Evolutionary conservation across 2,888 invertebrate species (phyloP).

Genomic region (Automeris io): DNA sequence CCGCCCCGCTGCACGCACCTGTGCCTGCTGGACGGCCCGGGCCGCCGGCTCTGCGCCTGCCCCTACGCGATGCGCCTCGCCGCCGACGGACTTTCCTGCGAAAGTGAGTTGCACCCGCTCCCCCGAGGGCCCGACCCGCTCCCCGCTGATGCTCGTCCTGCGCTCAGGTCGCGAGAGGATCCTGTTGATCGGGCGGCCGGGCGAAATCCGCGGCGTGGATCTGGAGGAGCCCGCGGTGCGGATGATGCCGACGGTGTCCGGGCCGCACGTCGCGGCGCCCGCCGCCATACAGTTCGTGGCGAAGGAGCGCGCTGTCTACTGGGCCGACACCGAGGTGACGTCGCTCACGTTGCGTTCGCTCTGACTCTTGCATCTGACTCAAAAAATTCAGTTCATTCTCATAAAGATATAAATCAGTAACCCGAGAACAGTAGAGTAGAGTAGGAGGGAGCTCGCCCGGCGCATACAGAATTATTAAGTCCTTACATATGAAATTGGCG

Average conservation of each 20-base stretch:
- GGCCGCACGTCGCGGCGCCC: slow-evolving; percentile 83
- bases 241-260: slow-evolving; percentile 88
- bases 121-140: neutral
- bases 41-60: slow-evolving; percentile 85
- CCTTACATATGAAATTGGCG: no score
- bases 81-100: slow-evolving; percentile 68
- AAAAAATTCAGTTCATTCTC: no score
- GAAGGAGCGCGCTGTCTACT: slow-evolving; percentile 81
- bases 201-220: slow-evolving; percentile 91
- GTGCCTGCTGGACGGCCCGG: slow-evolving; percentile 83
- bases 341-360: no score
- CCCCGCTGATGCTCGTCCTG: slow-evolving; percentile 15
- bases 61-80: slow-evolving; percentile 91
- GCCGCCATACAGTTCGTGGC: slow-evolving; percentile 83
- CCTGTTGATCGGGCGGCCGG: slow-evolving; percentile 83
- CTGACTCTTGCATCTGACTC: no score
- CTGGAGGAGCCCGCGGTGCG: slow-evolving; percentile 84
- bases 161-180: slow-evolving; percentile 85
- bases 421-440: no score
- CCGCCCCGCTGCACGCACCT: slow-evolving; percentile 82
- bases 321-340: slow-evolving; percentile 84
- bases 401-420: no score
- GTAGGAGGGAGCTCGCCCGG: no score
- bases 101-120: slow-evolving; percentile 19
- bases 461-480: no score